These are phyloP conservation scores for Ancistrus triradiatus DNA, from an alignment of 2,113 vertebrate species.

Conservation along the genomic window DNA sequence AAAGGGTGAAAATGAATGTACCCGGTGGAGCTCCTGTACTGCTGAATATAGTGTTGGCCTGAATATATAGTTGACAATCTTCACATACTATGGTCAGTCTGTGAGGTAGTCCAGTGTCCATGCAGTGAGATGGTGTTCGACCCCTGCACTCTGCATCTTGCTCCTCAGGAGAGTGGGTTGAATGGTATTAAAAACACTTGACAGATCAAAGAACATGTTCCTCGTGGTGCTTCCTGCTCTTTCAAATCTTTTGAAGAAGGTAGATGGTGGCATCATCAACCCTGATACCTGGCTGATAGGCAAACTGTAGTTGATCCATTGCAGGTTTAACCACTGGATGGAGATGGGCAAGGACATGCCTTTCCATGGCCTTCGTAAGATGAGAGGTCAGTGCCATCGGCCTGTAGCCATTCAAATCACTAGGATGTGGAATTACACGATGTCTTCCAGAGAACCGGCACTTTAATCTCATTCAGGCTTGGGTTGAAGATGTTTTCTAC, in stretches of 20 bases:
- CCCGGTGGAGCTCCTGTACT: not conserved
- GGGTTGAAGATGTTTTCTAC: too few relatives aligned
- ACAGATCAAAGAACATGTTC: not conserved
- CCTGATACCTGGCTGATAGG: conserved; percentile 16
- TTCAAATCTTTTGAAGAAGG: not conserved
- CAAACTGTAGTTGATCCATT: conserved; percentile 12
- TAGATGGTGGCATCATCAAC: conserved; percentile 12
- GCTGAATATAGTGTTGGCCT: not conserved
- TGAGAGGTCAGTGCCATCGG: not conserved
- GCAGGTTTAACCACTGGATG: not conserved
- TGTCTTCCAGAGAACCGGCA: too few relatives aligned
- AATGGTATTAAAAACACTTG: not conserved
- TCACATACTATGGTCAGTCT: not conserved
- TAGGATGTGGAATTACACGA: too few relatives aligned
- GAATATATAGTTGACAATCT: too few relatives aligned
- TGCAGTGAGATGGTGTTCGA: not conserved
- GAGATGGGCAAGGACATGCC: conserved; percentile 28
- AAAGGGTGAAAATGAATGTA: too few relatives aligned
- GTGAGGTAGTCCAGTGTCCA: not conserved
- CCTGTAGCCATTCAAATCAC: too few relatives aligned
- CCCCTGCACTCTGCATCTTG: not conserved
- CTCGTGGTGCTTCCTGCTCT: not conserved
- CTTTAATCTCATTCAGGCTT: too few relatives aligned
- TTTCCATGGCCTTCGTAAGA: conserved; percentile 11
- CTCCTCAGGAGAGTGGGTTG: not conserved